A percentile compares a stretch with the other conserved stretches of the same genome.
phyloP scores from a whole-genome alignment of 2,888 invertebrate genomes.

The Dendrolimus pini region DNA sequence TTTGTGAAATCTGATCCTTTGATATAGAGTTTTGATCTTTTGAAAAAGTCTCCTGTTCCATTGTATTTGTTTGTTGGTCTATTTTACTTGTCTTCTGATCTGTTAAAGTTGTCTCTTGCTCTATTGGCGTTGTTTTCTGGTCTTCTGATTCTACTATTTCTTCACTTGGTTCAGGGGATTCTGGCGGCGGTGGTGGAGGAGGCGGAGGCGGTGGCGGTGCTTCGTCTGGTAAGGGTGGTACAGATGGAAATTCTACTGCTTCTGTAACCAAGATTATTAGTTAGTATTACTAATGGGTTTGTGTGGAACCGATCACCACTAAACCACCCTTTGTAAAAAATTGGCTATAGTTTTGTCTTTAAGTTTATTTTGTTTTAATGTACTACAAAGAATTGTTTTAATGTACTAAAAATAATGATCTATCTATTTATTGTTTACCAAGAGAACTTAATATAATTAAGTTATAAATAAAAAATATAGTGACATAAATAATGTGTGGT shows the following conservation, averaged over 20 bases:
- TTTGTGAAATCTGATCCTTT: background rate
- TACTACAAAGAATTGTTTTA: too few species aligned
- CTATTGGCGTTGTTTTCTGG: background rate
- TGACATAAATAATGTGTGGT: too few species aligned
- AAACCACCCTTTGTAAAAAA: too few species aligned
- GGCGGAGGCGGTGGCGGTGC: constrained; percentile 47
- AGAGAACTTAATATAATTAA: too few species aligned
- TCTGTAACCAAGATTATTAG: constrained; percentile 29
- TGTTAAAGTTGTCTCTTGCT: background rate
- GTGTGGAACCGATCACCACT: too few species aligned
- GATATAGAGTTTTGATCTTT: background rate
- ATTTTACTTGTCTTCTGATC: background rate
- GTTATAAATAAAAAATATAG: too few species aligned
- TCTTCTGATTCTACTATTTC: background rate
- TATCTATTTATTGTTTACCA: too few species aligned
- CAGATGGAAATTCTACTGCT: constrained; percentile 49
- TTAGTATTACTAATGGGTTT: too few species aligned
- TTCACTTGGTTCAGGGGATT: constrained; percentile 7
- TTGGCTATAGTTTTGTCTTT: too few species aligned
- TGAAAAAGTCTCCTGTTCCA: background rate
- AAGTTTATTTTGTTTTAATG: too few species aligned
- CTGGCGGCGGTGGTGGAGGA: constrained; percentile 28
- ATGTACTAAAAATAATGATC: too few species aligned
- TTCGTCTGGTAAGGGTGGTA: constrained; percentile 65
- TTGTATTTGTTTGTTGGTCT: background rate